phyloP scores from a whole-genome alignment of 2,888 invertebrate genomes.

The Tenthredo amoena region DNA sequence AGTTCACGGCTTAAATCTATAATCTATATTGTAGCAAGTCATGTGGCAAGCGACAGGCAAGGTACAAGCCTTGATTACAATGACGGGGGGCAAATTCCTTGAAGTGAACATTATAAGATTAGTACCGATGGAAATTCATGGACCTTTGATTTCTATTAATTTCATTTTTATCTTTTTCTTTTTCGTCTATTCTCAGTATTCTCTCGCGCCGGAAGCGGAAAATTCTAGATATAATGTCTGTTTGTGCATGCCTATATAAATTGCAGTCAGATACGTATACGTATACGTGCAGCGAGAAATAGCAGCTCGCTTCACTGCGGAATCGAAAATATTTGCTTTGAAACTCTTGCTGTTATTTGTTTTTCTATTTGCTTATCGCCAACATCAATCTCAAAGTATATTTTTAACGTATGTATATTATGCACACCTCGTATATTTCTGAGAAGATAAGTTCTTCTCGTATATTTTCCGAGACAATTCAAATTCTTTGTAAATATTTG shows the following conservation, averaged over 20 bases:
- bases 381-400: slow-evolving; percentile 11
- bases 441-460: neutral
- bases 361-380: slow-evolving; percentile 30
- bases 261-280: neutral
- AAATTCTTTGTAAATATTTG: neutral
- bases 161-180: neutral
- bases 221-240: slow-evolving; percentile 6
- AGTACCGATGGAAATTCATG: slow-evolving; percentile 28
- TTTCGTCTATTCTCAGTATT: neutral
- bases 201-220: neutral
- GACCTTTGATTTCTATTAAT: neutral
- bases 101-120: slow-evolving; percentile 16
- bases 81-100: slow-evolving; percentile 14
- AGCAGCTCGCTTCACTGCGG: neutral
- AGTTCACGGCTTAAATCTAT: slow-evolving; percentile 33
- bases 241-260: neutral
- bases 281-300: neutral
- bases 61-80: neutral
- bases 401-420: neutral
- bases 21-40: slow-evolving; percentile 47
- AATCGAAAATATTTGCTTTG: slow-evolving; percentile 33
- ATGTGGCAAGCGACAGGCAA: slow-evolving; percentile 15
- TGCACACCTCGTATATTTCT: neutral
- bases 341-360: slow-evolving; percentile 11
- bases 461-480: neutral